These are phyloP conservation scores for Parus major DNA, from an alignment of 2,113 vertebrate genomes.

Conservation along the genomic window DNA sequence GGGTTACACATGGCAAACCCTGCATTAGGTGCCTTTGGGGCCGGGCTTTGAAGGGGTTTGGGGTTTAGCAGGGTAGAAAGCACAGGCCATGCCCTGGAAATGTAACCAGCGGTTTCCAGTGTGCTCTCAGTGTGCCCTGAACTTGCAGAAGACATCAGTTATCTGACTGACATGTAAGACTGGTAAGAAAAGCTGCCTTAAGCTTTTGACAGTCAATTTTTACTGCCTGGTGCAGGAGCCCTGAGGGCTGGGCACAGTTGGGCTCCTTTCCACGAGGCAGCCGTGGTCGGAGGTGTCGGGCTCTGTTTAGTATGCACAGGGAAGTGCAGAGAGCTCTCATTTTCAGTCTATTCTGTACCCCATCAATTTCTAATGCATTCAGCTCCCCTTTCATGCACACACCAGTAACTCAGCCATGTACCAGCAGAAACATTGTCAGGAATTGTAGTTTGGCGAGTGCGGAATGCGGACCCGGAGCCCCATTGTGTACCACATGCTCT, in stretches of 20 bases:
- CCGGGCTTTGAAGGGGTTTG: not conserved
- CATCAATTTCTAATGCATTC: not conserved
- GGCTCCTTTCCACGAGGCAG: not conserved
- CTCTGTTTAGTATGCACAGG: not conserved
- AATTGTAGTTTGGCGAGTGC: not conserved
- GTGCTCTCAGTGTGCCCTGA: not conserved
- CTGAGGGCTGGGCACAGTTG: not conserved
- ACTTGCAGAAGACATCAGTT: not conserved
- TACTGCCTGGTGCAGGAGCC: not conserved
- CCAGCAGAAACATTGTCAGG: not conserved
- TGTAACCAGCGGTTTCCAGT: not conserved
- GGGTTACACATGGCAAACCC: not conserved
- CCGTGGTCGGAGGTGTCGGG: not conserved
- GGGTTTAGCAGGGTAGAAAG: not conserved
- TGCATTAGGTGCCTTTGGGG: not conserved
- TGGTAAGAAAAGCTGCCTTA: not conserved
- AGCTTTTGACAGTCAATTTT: not conserved
- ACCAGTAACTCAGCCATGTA: not conserved
- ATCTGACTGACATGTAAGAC: not conserved
- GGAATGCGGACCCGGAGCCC: not conserved
- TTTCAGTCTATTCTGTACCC: not conserved
- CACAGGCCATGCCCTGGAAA: accelerated
- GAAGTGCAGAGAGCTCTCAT: not conserved
- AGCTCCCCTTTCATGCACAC: not conserved
- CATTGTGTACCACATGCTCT: constrained; percentile 34